Conservation (phyloP, 2,888 invertebrate species). For the Cephonodes hylas region DNA sequence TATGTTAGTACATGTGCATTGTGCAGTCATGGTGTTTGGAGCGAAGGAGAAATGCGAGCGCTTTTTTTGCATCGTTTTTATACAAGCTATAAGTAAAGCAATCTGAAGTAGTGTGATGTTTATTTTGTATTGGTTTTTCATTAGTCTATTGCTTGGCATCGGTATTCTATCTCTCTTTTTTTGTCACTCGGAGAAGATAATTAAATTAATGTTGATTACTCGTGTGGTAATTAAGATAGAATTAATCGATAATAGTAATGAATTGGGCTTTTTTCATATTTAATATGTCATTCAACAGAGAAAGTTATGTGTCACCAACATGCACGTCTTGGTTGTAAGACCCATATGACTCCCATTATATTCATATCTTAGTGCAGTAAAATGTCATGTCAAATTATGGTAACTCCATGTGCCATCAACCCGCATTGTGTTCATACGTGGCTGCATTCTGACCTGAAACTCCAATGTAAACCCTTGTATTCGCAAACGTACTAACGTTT, state of each 20-base stretch:
- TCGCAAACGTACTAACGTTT: no score
- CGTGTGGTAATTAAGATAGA: no score
- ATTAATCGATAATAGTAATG: no score
- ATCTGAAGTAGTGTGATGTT: background rate
- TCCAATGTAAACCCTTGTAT: background rate
- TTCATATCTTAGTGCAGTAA: no score
- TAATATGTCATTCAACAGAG: no score
- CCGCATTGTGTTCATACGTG: background rate
- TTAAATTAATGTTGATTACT: no score
- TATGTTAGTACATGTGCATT: constrained; percentile 22
- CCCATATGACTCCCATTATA: no score
- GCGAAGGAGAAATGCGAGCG: constrained; percentile 25
- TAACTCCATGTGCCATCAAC: background rate
- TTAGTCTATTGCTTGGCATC: background rate
- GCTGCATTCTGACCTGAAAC: background rate
- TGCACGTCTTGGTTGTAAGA: no score
- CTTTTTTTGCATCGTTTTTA: background rate
- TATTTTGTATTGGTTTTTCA: background rate
- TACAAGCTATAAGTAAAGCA: background rate
- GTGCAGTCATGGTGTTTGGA: constrained; percentile 9
- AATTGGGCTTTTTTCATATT: no score
- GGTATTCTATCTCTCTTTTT: no score
- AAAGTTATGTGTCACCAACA: no score
- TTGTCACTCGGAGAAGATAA: no score
- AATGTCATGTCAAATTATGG: constrained; percentile 1